phyloP scores from a whole-genome alignment of 2,888 invertebrate genomes.

The Xylophagus ater region DNA sequence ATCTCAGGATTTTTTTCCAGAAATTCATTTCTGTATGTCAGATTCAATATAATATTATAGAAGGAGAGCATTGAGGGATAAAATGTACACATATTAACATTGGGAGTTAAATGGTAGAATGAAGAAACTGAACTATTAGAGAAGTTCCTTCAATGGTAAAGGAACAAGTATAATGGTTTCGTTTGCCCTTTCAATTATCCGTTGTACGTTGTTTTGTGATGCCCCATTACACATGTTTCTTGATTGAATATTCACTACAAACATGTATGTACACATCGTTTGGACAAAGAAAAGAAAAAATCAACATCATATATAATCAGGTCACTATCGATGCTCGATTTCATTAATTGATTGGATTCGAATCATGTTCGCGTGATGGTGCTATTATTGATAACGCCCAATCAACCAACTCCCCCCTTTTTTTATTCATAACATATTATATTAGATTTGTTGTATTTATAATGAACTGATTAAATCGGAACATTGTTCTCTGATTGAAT shows the following conservation, averaged over 20 bases:
- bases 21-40: too few species aligned
- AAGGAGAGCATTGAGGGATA: not conserved
- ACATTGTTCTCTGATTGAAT: too few species aligned
- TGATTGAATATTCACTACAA: conserved; percentile 13
- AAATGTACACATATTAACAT: not conserved
- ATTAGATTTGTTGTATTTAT: too few species aligned
- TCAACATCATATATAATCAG: conserved; percentile 17
- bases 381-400: too few species aligned
- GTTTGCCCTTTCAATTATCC: conserved; percentile 15
- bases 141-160: too few species aligned
- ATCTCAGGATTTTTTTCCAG: too few species aligned
- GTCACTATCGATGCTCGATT: conserved; percentile 12
- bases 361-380: conserved; percentile 10
- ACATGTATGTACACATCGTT: conserved; percentile 2
- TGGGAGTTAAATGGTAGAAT: conserved; percentile 2
- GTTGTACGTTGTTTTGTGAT: conserved; percentile 12
- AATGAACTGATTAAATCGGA: too few species aligned
- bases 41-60: too few species aligned
- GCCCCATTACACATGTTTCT: conserved; percentile 18
- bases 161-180: too few species aligned
- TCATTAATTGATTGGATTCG: conserved; percentile 15
- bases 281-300: conserved; percentile 10
- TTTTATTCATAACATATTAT: too few species aligned
- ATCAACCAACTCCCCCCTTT: too few species aligned
- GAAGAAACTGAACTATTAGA: too few species aligned